Base-by-base conservation (phyloP, 2,797 vertebrate genomes). In the Poecilia wingei region DNA sequence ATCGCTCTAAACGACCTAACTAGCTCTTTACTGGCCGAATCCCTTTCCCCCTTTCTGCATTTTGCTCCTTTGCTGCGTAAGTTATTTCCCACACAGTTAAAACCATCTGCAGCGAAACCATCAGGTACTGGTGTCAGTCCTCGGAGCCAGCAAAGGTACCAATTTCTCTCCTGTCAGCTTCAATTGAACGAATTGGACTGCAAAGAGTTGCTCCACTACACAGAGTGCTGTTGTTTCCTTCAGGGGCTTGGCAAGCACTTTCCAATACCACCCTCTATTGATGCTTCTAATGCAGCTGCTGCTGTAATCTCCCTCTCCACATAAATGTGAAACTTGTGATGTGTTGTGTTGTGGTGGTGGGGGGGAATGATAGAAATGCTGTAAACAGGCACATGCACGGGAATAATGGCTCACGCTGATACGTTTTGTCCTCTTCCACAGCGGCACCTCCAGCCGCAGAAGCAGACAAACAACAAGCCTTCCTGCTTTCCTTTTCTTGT, bases 81-180 rank as follows among this genome's bases (percentile, higher is more conserved):
- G 70, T 82, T 81, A 51, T 85, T 84, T 76, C 36, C 77, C 76
- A 8, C 72, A 47, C 57, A 69, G 74, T 33, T 77, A 45, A 77
- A 82, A 84, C n/a, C 46, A 41, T 75, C 46, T 72, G 70, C 74
- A 82, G 79, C 18, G n/a, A 69, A 81, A 82, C 77, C 45, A 77
- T 82, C 68, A 75, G 75, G 72, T 68, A 43, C 43, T 9, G 59
- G 72, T 46, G n/a, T 83, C 79, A 59, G 73, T 84, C 75, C 75
- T 82, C 16, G 0, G 77, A 82, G 70, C 74, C 1, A 68, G 70
- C 64, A 47, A 8, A 75, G 41, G 74, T n/a, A 79, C 82, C 87
- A 87, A 79, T 88, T 88, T 84, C 82, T 89, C 79, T 28, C 18
- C 87, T 82, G 83, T 87, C 85, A 57, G 79, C 80, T 85, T 85